A percentile compares a stretch with the other conserved stretches of the same genome.
These are phyloP conservation scores for Mormyrops attenuatus DNA, from an alignment of 2,797 vertebrate genomes.

Conservation along the genomic window DNA sequence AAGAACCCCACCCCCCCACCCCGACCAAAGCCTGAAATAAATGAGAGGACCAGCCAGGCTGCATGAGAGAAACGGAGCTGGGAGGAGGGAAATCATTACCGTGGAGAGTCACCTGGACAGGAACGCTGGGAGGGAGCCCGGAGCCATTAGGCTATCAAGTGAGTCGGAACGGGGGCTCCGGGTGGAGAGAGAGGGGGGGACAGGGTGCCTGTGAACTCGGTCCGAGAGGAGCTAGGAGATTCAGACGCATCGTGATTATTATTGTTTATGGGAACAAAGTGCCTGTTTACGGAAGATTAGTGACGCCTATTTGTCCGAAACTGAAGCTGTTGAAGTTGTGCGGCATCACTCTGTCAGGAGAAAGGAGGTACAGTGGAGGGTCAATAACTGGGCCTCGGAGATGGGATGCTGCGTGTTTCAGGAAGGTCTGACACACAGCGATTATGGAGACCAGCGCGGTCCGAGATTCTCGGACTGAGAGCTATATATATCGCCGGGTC, in stretches of 20 bases:
- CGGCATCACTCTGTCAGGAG: not conserved
- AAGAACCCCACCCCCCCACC: not conserved
- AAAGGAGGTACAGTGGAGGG: not conserved
- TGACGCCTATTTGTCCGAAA: not conserved
- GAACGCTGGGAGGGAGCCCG: not conserved
- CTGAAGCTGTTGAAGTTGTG: not conserved
- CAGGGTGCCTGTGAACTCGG: not conserved
- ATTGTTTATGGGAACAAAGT: not conserved
- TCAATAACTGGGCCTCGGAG: not conserved
- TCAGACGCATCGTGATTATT: not conserved
- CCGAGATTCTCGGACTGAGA: not conserved
- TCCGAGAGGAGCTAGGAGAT: not conserved
- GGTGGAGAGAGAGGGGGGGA: not conserved
- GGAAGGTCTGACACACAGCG: not conserved
- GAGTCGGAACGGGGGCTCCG: not conserved
- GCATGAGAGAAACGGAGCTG: not conserved
- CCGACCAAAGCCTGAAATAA: not conserved
- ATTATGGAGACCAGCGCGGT: not conserved
- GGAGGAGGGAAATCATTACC: not conserved
- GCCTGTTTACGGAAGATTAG: not conserved
- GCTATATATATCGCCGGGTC: not conserved
- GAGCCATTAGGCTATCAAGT: not conserved
- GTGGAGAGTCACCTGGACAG: not conserved
- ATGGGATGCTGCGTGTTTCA: not conserved
- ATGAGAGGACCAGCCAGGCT: not conserved